phyloP scores from a whole-genome alignment of 2,113 vertebrate species.

The Aythya baeri region DNA sequence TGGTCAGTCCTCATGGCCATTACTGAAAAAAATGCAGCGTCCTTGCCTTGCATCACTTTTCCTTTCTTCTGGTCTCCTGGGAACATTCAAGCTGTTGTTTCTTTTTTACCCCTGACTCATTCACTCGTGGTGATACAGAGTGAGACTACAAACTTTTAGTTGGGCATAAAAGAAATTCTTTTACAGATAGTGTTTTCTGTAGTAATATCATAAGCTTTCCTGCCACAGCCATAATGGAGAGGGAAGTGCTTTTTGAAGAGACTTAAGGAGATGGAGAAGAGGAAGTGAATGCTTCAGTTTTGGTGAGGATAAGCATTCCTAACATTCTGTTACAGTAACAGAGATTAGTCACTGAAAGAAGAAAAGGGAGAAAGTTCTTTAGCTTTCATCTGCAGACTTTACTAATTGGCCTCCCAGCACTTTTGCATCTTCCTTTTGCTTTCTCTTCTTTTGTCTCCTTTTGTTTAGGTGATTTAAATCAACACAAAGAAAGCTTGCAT shows the following conservation, averaged over 20 bases:
- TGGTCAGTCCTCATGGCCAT: not conserved
- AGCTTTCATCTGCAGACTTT: not conserved
- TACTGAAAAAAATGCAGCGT: not conserved
- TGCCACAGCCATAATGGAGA: not conserved
- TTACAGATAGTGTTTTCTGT: not conserved
- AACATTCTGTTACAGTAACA: slow-evolving; percentile 1
- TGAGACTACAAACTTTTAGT: not conserved
- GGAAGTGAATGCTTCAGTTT: not conserved
- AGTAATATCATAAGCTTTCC: not conserved
- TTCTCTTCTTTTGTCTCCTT: not conserved
- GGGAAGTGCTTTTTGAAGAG: not conserved
- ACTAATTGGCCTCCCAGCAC: not conserved
- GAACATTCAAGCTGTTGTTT: not conserved
- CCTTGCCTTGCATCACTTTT: not conserved
- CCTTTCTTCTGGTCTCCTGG: not conserved
- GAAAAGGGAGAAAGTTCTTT: not conserved
- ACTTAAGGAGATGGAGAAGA: not conserved
- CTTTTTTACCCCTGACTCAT: not conserved
- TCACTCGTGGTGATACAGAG: not conserved
- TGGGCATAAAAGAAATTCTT: not conserved
- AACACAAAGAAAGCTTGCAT: not conserved
- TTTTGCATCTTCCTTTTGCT: not conserved
- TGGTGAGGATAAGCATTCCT: not conserved
- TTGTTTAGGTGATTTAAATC: not conserved
- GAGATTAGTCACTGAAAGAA: not conserved